Conservation (phyloP, 2,888 invertebrate genomes). For the Ochlodes sylvanus region DNA sequence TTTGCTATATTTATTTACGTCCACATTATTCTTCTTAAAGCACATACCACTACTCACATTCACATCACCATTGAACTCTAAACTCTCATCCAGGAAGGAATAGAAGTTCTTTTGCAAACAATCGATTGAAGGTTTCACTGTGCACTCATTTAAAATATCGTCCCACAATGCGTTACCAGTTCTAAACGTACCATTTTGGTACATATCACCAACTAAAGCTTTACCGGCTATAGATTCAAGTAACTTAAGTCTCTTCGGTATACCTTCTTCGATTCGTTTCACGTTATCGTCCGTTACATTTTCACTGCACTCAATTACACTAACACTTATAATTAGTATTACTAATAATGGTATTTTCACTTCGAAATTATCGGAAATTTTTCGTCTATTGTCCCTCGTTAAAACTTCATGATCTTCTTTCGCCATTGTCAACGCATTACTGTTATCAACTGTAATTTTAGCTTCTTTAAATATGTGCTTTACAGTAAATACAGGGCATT, state of each 20-base stretch:
- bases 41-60: constrained; percentile 87
- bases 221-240: constrained; percentile 68
- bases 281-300: constrained; percentile 54
- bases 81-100: constrained; percentile 88
- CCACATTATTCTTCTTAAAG: constrained; percentile 87
- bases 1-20: constrained; percentile 82
- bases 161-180: constrained; percentile 90
- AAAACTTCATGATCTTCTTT: constrained; percentile 44
- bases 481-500: constrained; percentile 47
- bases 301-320: constrained; percentile 54
- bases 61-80: constrained; percentile 87
- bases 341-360: constrained; percentile 57
- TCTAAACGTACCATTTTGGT: constrained; percentile 76
- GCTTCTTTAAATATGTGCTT: constrained; percentile 48
- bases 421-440: constrained; percentile 69
- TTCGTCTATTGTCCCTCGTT: constrained; percentile 41
- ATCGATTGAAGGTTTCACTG: constrained; percentile 86
- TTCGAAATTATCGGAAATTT: constrained; percentile 40
- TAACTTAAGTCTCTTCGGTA: constrained; percentile 64
- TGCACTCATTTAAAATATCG: constrained; percentile 89
- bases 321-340: constrained; percentile 58
- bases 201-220: constrained; percentile 68
- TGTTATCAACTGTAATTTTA: constrained; percentile 46
- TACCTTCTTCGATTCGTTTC: constrained; percentile 52
- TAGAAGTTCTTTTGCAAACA: constrained; percentile 92